Evolutionary conservation across 2,797 vertebrate species (phyloP), one percentile per base, ranked within the genome.

Genomic region (Sebastes steindachneri): DNA sequence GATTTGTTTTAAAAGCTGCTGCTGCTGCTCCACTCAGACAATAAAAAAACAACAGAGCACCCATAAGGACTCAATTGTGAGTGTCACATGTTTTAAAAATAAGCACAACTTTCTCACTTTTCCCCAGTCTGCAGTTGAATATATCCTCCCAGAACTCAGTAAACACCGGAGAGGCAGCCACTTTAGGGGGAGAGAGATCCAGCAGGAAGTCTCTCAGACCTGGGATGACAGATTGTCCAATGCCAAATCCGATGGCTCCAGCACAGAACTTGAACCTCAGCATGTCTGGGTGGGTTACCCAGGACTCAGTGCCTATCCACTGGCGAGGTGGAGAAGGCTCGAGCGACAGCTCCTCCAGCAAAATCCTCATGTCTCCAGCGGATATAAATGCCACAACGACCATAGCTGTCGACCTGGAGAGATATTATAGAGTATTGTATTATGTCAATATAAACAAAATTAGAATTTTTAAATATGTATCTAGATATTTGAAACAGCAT

Each of bases 221-320:
- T 14, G 86, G 89, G 28, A 95, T 95, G 45, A 90, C 64, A 53
- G 94, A 88, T 67, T 77, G 70, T 4, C 73, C 88, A 54, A 95
- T 94, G 2, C 81, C 92, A 77, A 95, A 91, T 51, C 95, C 95
- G 4, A 95, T 82, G 17, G 94, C 89, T 8, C 95, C 94, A 4
- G 64, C 28, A 37, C 85, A 84, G 68, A 89, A 54, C 29, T 66
- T 41, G 87, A 88, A 90, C 3, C 21, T 87, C 11, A 91, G 63
- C 68, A 96, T 58, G 11, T 83, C 65, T 0, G 77, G 63, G 19
- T 93, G 70, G 3, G 92, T 94, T 9, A 95, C 79, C 95, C 95
- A 95, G 0, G 89, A 2, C 63, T 95, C 94, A 7, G 81, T 93
- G 31, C 94, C 95, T 9, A 95, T 86, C 95, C 94, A 95, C 68